Percentiles rank a stretch among this genome's conserved stretches.
These are phyloP conservation scores for Trichacis sp. DNA, from an alignment of 2,888 invertebrate species.

Conservation along the genomic window DNA sequence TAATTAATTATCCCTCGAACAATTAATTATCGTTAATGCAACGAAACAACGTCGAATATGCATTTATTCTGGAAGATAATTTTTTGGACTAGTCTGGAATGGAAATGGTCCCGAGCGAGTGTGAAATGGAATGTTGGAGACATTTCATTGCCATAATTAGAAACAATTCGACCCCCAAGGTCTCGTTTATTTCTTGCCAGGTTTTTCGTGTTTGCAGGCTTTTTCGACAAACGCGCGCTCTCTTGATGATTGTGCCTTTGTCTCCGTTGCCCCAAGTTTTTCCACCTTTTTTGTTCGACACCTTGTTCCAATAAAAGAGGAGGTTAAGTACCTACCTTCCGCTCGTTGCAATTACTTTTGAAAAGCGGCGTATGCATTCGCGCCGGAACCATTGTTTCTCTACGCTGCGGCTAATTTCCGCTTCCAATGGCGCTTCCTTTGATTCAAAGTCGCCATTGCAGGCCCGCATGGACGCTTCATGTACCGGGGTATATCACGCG, in stretches of 20 bases:
- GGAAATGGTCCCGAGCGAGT: too few relatives aligned
- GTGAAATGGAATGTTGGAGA: too few relatives aligned
- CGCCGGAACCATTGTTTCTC: conserved; percentile 50
- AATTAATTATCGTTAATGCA: too few relatives aligned
- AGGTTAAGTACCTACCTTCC: conserved; percentile 25
- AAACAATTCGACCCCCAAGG: neutral
- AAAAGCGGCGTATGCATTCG: conserved; percentile 34
- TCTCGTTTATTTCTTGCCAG: neutral
- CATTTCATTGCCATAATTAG: neutral
- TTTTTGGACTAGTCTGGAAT: too few relatives aligned
- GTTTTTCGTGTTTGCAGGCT: neutral
- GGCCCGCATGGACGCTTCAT: neutral
- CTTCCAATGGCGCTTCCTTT: conserved; percentile 54
- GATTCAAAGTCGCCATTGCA: conserved; percentile 47
- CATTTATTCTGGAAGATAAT: too few relatives aligned
- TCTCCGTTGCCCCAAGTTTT: conserved; percentile 5
- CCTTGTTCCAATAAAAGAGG: conserved; percentile 25
- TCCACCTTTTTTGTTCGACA: conserved; percentile 17
- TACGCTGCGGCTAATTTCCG: conserved; percentile 60
- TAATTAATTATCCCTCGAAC: too few relatives aligned
- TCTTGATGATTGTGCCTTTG: neutral
- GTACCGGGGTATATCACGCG: neutral
- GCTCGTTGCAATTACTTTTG: conserved; percentile 39
- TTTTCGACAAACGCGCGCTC: conserved; percentile 1
- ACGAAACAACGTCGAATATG: too few relatives aligned